Evolutionary conservation across 2,888 invertebrate species (phyloP), one percentile per base, ranked within the genome.

Genomic region (Callyntrura guangdongensis): DNA sequence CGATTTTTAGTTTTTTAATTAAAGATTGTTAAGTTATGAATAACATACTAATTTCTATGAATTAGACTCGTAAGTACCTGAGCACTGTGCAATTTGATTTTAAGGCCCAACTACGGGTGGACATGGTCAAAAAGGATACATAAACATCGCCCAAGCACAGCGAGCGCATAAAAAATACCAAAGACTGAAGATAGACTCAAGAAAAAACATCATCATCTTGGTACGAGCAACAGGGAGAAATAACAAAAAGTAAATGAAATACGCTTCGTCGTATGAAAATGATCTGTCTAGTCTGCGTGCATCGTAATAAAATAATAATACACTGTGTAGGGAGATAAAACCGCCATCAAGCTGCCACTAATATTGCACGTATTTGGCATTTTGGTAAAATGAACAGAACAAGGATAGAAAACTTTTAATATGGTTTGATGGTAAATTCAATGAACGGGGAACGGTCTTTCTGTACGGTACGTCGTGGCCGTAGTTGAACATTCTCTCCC

Each of bases 331-430:
- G 74, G 61, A 82, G 81, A 82, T 82, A 61, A 82, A 82, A 61
- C 81, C 61, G 81, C 81, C 61, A 82, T 61, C 81, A 82, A 61
- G 47, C 14, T 79, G 59, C 36, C 53, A 27, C 79, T 45, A 12
- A 11, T 22, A 61, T 17, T 53, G 25, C 77, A 22, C 77, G 53
- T 22, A 25, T 56, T 81, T n/a, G 49, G n/a, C 6, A 14, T 61
- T 72, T 61, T 61, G 45, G 81, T 27, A 82, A 36, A 36, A 82
- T 36, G 59, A 36, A 61, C 61, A 82, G 20, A 82, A 77, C 56
- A 81, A 81, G 36, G 79, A 79, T n/a, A 56, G 56, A 56, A 27
- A 27, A 20, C 45, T 82, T 61, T 82, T 45, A 61, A 59, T 61
- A 59, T 17, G 81, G 59, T 82, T 61, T 82, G 61, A 45, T 59